Base-by-base conservation (phyloP, 1,140 invertebrate species). In the Drosophila funebris region DNA sequence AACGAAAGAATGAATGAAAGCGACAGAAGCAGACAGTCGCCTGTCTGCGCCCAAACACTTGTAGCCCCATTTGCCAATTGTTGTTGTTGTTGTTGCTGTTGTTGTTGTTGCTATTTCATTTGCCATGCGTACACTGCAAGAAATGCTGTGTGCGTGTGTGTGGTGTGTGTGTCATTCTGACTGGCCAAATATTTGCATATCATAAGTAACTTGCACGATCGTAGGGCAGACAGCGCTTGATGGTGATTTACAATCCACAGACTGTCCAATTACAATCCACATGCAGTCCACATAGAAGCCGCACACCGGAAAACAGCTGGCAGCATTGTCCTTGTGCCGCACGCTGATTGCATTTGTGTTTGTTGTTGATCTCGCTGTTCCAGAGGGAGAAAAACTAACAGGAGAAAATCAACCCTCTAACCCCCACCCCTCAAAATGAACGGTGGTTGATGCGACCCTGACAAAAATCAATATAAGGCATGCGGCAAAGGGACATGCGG, bases 111-210 rank as follows among this genome's bases (percentile, higher is more conserved):
- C 57, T 81, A 56, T 43, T 58, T 52, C 52, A 39, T 53, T 68
- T 46, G 29, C 37, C 33, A 82, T 57, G 36, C 54, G 48, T 85
- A 58, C 68, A 80, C 67, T 84, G 74, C 7, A 39, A 22, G 62
- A 78, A 83, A 78, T 27, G 24, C 9, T 53, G 16, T 41, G 13
- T 62, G 39, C n/a, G 63, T 13, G 39, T 24, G 50, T 13, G 43
- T n/a, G 52, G 39, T 60, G 60, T 39, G 46, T 50, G 63, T 43
- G 64, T 52, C 63, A 58, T 67, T 79, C 56, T 56, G 60, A 54
- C 58, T 36, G 69, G 5, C 14, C 60, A 85, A 85, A 85, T 74
- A 85, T 85, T 85, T 81, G 77, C 77, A 87, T 74, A 64, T 78
- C 74, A 81, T 85, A 80, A 81, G 81, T 53, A 52, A 57, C 31